Evolutionary conservation across 2,797 vertebrate genomes (phyloP), one percentile per base, ranked within the genome.

Genomic region (Otus scops): DNA sequence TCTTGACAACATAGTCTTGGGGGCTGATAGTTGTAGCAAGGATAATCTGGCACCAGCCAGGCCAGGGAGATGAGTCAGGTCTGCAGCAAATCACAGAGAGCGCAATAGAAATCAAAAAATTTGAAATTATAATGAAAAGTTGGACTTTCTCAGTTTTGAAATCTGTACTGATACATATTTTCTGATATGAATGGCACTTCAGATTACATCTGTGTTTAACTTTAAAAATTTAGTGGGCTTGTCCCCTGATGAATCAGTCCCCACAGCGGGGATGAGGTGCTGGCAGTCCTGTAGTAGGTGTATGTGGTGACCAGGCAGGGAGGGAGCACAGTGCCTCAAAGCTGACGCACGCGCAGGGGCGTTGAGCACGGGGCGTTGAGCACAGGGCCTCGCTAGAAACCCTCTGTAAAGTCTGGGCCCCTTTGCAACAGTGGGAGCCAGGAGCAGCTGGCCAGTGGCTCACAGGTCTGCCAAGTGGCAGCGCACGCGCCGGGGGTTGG

Each of bases 401-500:
- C 34, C 39, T 28, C 20, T 11, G 15, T 34, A 8, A 70, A 28
- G 38, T 11, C 21, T 15, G 30, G 27, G 26, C 34, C 39, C 19
- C 65, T 60, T 16, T 70, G 68, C 1, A 5, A 8, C 3, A 19
- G 57, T 20, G 14, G 10, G 17, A 14, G 30, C 43, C 48, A 13
- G 61, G 50, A 83, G 61, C 67, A 79, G 73, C 77, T 74, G 82
- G 60, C n/a, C 48, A 47, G 65, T 22, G 54, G 54, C 13, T 73
- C 22, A 1, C 67, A 12, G 51, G 65, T 32, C 26, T 86, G 82
- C 19, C 65, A 41, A 47, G 67, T 19, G 61, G 77, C 82, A 77
- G 59, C 1, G 3, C 23, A 53, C 34, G 4, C 0, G 1, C 32
- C 1, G 0, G 53, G 24, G 15, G 47, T 71, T 78, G 83, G 54